Evolutionary conservation across 2,113 vertebrate species (phyloP).

Genomic region (Isurus oxyrinchus): DNA sequence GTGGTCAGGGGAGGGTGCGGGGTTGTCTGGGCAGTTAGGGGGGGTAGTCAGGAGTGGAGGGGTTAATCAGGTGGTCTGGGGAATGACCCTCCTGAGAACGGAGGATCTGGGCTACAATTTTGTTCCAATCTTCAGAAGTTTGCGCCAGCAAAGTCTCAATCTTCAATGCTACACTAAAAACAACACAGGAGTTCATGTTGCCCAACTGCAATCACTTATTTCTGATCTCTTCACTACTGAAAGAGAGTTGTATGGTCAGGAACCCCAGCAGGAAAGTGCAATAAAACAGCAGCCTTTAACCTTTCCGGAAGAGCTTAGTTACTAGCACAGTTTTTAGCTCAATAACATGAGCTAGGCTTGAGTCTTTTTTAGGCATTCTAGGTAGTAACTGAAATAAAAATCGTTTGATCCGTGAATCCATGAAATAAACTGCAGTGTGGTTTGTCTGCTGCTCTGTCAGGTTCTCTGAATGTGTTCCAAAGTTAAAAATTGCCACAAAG

Average conservation of each 20-base stretch:
- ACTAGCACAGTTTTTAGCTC: neutral
- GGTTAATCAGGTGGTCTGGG: no score
- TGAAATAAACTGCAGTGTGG: constrained; percentile 1
- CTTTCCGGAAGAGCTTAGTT: neutral
- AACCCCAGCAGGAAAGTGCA: neutral
- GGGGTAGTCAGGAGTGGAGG: no score
- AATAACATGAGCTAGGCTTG: neutral
- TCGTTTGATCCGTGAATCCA: neutral
- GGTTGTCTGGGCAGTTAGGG: no score
- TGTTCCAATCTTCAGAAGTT: neutral
- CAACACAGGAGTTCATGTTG: neutral
- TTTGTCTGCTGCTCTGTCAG: neutral
- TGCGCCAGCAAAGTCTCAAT: neutral
- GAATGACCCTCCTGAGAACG: no score
- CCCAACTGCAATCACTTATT: neutral
- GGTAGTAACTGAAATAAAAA: neutral
- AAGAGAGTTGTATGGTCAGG: neutral
- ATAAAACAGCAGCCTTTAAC: neutral
- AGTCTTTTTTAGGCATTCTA: neutral
- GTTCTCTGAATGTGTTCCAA: neutral
- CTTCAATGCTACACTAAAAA: neutral
- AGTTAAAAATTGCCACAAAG: neutral
- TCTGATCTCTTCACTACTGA: neutral
- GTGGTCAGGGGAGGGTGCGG: no score
- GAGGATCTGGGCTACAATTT: no score